Evolutionary conservation across 1,140 invertebrate genomes (phyloP).

Genomic region (Sitophilus oryzae): DNA sequence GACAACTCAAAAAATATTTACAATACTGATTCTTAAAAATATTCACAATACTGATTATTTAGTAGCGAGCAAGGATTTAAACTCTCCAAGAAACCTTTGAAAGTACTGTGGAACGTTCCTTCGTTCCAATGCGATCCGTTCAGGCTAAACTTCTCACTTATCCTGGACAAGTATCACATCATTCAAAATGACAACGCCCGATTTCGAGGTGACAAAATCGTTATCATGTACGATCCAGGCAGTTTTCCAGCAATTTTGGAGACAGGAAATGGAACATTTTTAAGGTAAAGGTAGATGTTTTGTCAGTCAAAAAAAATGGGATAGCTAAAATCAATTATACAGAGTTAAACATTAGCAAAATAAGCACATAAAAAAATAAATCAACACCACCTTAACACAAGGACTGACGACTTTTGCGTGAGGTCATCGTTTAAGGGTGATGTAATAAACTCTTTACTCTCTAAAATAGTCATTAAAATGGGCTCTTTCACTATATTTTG

Average conservation of each 20-base stretch:
- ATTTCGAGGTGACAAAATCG: constrained; percentile 61
- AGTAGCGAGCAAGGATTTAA: neutral
- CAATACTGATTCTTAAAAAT: neutral
- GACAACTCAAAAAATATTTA: no score
- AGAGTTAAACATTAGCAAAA: no score
- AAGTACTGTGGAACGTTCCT: constrained; percentile 74
- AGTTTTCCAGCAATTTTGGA: constrained; percentile 64
- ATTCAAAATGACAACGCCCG: constrained; percentile 58
- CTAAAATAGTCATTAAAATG: no score
- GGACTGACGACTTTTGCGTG: no score
- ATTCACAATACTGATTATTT: constrained; percentile 5
- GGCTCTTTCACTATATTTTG: no score
- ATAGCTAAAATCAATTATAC: no score
- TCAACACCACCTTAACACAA: no score
- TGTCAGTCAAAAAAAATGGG: no score
- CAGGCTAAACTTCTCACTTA: constrained; percentile 56
- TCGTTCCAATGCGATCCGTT: constrained; percentile 64
- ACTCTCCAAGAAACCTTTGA: constrained; percentile 7
- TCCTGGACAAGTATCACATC: constrained; percentile 58
- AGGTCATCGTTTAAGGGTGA: no score
- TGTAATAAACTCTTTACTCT: no score
- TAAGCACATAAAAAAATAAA: no score
- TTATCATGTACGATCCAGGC: constrained; percentile 69
- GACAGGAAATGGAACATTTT: constrained; percentile 33
- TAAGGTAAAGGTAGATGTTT: no score